Conservation (phyloP, 2,113 vertebrate genomes). For the Falco punctatus region DNA sequence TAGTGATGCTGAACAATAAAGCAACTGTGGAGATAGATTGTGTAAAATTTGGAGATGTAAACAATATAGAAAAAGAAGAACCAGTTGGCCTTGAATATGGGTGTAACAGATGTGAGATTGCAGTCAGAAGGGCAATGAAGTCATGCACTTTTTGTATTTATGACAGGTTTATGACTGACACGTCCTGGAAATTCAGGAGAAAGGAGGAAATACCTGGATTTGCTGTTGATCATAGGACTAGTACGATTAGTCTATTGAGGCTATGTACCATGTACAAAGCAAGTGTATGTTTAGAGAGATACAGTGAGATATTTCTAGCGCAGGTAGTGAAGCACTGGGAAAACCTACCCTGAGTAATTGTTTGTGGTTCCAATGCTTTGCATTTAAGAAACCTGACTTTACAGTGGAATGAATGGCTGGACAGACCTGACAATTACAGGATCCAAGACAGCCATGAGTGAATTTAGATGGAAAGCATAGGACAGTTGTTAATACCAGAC, state of each 20-base stretch:
- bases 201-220: background rate
- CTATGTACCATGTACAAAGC: background rate
- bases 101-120: background rate
- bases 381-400: background rate
- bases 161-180: background rate
- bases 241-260: background rate
- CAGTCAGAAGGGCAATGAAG: background rate
- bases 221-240: rapidly evolving
- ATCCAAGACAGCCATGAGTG: background rate
- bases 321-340: background rate
- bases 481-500: background rate
- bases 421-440: background rate
- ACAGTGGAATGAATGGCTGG: background rate
- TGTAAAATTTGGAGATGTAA: background rate
- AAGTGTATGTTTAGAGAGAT: background rate
- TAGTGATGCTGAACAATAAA: background rate
- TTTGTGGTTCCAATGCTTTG: background rate
- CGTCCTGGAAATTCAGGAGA: background rate
- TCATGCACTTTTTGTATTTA: background rate
- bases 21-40: background rate
- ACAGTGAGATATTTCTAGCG: background rate
- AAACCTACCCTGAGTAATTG: background rate
- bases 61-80: background rate
- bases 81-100: background rate
- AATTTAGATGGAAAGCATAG: background rate